Base-by-base conservation (phyloP, 2,888 invertebrate genomes). In the Coelogynopora nodosa region DNA sequence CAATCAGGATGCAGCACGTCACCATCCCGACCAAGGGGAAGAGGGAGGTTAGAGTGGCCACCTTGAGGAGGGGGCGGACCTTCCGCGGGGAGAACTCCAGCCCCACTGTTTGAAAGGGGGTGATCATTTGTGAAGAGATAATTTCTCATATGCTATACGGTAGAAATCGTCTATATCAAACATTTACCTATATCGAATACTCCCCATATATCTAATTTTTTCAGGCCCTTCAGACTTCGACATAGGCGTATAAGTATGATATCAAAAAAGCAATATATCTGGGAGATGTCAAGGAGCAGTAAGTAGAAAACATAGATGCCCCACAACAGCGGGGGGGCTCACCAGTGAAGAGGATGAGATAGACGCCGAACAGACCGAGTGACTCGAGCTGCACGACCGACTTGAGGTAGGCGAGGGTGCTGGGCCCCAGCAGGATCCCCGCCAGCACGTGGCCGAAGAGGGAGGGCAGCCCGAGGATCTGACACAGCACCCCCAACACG, bases 371-470 rank as follows among this genome's bases (percentile, higher is more conserved):
- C 82, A 89, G 88, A 30, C 89, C 89, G 5, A 89, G 67, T 0
- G 89, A 89, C 82, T 89, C 89, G 0, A 89, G 27, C 85, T 89
- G 89, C 0, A 89, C 89, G 30, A 89, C 67, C 18, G 89, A 89
- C 88, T 89, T 87, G 18, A 88, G 88, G 26, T 31, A 28, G 87
- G 31, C 1, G 30, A 86, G 86, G n/a, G 87, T 27, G 85, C 88
- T 88, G 67, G 89, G 89, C 0, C 89, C 89, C 0, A 90, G 88
- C 18, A 89, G 80, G 30, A 89, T 82, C 13, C 89, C 89, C 23
- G 86, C 85, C 74, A 89, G n/a, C 23, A 89, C 87, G 84, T 89
- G 88, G n/a, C 89, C 89, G 84, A 89, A 89, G 88, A 89, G 88
- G 82, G 88, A 49, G 1, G 89, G 89, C 13, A 89, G 86, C 1